These are phyloP conservation scores for Orthosia cruda DNA, from an alignment of 2,888 invertebrate species.

Conservation along the genomic window DNA sequence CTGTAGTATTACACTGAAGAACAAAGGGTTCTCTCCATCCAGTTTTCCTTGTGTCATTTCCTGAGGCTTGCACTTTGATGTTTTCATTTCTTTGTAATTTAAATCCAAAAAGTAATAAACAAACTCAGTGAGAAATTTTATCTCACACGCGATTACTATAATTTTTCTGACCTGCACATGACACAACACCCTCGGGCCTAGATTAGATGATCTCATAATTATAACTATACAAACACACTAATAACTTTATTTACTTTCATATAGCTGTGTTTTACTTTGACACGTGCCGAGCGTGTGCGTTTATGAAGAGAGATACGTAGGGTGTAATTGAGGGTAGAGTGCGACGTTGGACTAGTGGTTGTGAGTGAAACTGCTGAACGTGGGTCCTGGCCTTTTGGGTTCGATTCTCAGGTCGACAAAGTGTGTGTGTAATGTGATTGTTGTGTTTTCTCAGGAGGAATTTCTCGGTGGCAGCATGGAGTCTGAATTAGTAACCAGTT, in stretches of 20 bases:
- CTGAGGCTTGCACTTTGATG: too few relatives aligned
- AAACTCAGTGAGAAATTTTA: not conserved
- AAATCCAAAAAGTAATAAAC: too few relatives aligned
- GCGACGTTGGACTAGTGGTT: not conserved
- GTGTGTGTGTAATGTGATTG: too few relatives aligned
- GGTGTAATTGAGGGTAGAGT: conserved; percentile 38
- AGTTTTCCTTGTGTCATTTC: too few relatives aligned
- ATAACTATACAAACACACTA: conserved; percentile 61
- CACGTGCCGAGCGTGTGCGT: conserved; percentile 57
- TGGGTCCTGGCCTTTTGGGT: too few relatives aligned
- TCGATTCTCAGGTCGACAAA: too few relatives aligned
- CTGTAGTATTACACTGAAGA: too few relatives aligned
- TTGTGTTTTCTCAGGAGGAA: too few relatives aligned
- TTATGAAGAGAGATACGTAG: conserved; percentile 33
- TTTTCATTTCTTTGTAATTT: too few relatives aligned
- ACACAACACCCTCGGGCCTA: conserved; percentile 41
- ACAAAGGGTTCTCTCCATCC: too few relatives aligned
- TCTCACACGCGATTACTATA: conserved; percentile 16
- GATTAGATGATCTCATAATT: conserved; percentile 59
- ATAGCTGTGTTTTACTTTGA: conserved; percentile 52
- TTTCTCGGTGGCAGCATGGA: too few relatives aligned
- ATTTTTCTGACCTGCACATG: conserved; percentile 31
- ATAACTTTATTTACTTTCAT: conserved; percentile 60
- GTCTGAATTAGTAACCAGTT: too few relatives aligned
- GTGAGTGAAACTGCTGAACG: not conserved